Percentiles rank a stretch among this genome's conserved stretches.
These are phyloP conservation scores for Drosophila pallidifrons DNA, from an alignment of 1,140 invertebrate species.

Conservation along the genomic window DNA sequence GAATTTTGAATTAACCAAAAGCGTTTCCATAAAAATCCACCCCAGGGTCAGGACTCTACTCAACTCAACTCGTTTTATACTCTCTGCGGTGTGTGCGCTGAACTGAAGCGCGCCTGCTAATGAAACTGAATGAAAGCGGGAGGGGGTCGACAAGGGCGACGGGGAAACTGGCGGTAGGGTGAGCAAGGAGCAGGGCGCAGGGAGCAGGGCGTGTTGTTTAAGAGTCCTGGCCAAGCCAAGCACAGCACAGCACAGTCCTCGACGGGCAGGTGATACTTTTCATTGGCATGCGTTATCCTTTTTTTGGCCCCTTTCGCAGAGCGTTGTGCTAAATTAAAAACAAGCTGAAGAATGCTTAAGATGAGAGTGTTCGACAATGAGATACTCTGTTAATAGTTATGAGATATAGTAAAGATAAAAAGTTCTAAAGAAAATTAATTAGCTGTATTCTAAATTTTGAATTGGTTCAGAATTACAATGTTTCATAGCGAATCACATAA, in stretches of 20 bases:
- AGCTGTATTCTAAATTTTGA: too few relatives aligned
- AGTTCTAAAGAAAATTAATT: too few relatives aligned
- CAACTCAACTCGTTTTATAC: conserved; percentile 12
- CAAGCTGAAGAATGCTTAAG: neutral
- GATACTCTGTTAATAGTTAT: neutral
- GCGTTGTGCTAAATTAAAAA: conserved; percentile 14
- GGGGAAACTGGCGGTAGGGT: conserved; percentile 15
- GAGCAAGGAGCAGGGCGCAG: conserved; percentile 20
- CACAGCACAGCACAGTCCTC: conserved; percentile 3
- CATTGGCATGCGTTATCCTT: conserved; percentile 32
- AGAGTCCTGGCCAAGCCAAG: conserved; percentile 4
- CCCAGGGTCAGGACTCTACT: conserved; percentile 39
- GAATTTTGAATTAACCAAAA: conserved; percentile 78
- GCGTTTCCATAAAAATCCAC: conserved; percentile 77
- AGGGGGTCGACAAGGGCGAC: conserved; percentile 1
- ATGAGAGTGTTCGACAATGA: neutral
- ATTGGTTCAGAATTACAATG: too few relatives aligned
- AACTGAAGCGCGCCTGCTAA: conserved; percentile 65
- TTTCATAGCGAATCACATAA: too few relatives aligned
- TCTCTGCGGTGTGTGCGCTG: conserved; percentile 65
- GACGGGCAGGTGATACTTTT: conserved; percentile 72
- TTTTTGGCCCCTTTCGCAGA: conserved; percentile 12
- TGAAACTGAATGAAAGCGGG: neutral
- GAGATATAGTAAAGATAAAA: neutral
- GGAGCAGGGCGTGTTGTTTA: conserved; percentile 34